phyloP scores from a whole-genome alignment of 2,888 invertebrate species.

The Asteroscopus sphinx region DNA sequence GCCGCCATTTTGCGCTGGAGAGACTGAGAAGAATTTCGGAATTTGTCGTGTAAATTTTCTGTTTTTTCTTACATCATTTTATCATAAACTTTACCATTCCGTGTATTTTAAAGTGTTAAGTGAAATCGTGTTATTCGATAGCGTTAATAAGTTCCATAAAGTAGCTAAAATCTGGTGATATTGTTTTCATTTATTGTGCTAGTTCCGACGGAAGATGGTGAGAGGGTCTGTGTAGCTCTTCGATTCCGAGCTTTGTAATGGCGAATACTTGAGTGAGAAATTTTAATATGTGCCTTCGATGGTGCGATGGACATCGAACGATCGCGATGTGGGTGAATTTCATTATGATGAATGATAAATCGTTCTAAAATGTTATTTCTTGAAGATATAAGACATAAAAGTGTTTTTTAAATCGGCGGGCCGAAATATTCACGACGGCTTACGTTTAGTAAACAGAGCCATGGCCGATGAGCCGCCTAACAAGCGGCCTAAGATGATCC shows the following conservation, averaged over 20 bases:
- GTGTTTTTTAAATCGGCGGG: slow-evolving; percentile 90
- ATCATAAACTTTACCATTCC: slow-evolving; percentile 89
- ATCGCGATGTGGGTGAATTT: slow-evolving; percentile 92
- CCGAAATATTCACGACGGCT: slow-evolving; percentile 91
- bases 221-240: slow-evolving; percentile 92
- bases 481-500: slow-evolving; percentile 98
- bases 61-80: slow-evolving; percentile 90
- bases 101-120: slow-evolving; percentile 91
- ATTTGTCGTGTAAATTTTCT: slow-evolving; percentile 93
- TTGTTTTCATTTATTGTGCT: slow-evolving; percentile 93
- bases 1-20: slow-evolving; percentile 98
- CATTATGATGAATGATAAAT: slow-evolving; percentile 88
- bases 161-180: slow-evolving; percentile 90
- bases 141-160: slow-evolving; percentile 85
- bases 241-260: slow-evolving; percentile 94
- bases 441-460: slow-evolving; percentile 92
- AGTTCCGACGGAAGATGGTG: slow-evolving; percentile 93
- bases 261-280: slow-evolving; percentile 94
- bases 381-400: slow-evolving; percentile 87
- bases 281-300: slow-evolving; percentile 94
- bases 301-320: slow-evolving; percentile 93
- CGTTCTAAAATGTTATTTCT: slow-evolving; percentile 89
- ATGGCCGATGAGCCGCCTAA: slow-evolving; percentile 99
- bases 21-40: slow-evolving; percentile 94
- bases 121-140: slow-evolving; percentile 86